These are phyloP conservation scores for Paramisgurnus dabryanus DNA, from an alignment of 2,113 vertebrate species.

Conservation along the genomic window DNA sequence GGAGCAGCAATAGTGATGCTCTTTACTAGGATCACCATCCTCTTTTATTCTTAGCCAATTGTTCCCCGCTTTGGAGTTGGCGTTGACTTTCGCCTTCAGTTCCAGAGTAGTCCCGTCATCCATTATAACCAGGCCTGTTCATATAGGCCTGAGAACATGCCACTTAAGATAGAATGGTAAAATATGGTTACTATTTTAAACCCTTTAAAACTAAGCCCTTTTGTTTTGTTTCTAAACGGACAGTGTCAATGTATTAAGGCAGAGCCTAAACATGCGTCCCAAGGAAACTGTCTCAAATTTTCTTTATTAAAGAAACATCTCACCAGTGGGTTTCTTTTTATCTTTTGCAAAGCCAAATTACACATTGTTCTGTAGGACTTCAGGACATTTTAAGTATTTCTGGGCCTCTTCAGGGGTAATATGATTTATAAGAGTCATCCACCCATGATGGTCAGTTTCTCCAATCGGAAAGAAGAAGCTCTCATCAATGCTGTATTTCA, in stretches of 20 bases:
- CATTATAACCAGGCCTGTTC: constrained; percentile 77
- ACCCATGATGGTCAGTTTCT: constrained; percentile 4
- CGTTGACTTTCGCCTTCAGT: constrained; percentile 80
- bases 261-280: constrained; percentile 44
- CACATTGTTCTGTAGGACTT: constrained; percentile 26
- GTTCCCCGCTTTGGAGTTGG: constrained; percentile 65
- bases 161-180: constrained; percentile 67
- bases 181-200: constrained; percentile 70
- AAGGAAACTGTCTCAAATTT: constrained; percentile 41
- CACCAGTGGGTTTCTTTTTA: constrained; percentile 57
- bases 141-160: constrained; percentile 57
- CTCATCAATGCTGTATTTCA: constrained; percentile 54
- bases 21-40: constrained; percentile 81
- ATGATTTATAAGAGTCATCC: neutral
- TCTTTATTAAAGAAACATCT: constrained; percentile 70
- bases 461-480: constrained; percentile 38
- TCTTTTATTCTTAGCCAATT: constrained; percentile 5
- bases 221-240: constrained; percentile 49
- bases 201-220: constrained; percentile 51
- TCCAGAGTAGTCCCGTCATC: constrained; percentile 70
- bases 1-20: constrained; percentile 97
- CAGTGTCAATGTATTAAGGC: constrained; percentile 53
- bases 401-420: neutral
- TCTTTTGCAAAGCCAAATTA: constrained; percentile 60
- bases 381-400: constrained; percentile 33